Percentiles rank a stretch among this genome's conserved stretches.
Conservation (phyloP, 2,888 invertebrate species). For the Agrilus biguttatus region DNA sequence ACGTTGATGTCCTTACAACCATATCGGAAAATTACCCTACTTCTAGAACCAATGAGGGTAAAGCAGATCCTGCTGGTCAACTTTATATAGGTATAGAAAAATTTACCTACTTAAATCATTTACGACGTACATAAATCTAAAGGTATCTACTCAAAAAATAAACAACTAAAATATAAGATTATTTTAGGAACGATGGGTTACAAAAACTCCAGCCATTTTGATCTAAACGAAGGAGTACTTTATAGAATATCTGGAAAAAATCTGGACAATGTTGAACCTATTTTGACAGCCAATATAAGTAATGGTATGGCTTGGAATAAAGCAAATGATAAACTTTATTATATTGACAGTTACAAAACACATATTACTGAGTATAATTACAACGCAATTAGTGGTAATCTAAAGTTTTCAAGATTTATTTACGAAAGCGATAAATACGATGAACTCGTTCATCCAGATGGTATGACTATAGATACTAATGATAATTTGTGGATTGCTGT, state of each 20-base stretch:
- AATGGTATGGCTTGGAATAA: constrained; percentile 67
- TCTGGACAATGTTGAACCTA: constrained; percentile 17
- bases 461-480: constrained; percentile 66
- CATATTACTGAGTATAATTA: constrained; percentile 58
- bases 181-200: constrained; percentile 47
- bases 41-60: constrained; percentile 44
- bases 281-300: constrained; percentile 46
- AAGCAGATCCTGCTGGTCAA: constrained; percentile 40
- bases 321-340: constrained; percentile 58
- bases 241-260: constrained; percentile 38
- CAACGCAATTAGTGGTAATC: constrained; percentile 39
- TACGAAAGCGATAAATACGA: constrained; percentile 14
- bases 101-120: too few species aligned
- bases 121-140: too few species aligned
- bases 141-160: neutral
- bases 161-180: constrained; percentile 25
- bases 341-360: constrained; percentile 56
- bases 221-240: constrained; percentile 40
- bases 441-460: constrained; percentile 18
- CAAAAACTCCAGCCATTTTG: constrained; percentile 33
- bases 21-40: constrained; percentile 32
- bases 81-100: constrained; percentile 41
- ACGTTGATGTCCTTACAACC: constrained; percentile 18
- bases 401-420: constrained; percentile 22
- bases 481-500: constrained; percentile 67